phyloP scores from a whole-genome alignment of 2,797 vertebrate genomes.

The Peromyscus attwateri region DNA sequence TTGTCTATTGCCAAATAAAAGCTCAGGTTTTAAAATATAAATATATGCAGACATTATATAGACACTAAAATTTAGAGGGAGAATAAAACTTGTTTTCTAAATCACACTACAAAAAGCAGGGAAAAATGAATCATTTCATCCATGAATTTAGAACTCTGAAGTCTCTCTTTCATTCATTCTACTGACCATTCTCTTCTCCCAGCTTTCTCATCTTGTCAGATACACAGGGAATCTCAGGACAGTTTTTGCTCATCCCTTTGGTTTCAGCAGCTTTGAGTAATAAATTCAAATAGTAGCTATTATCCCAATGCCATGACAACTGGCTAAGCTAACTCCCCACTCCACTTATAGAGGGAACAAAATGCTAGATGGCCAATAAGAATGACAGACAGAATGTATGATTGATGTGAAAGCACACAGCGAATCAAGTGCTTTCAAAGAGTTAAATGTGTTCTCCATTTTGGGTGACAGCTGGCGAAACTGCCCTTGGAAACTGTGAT shows the following conservation, averaged over 20 bases:
- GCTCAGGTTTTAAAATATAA: neutral
- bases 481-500: slow-evolving; percentile 49
- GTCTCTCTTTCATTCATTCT: neutral
- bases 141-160: neutral
- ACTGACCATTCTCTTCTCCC: neutral
- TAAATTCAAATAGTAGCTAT: slow-evolving; percentile 22
- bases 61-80: neutral
- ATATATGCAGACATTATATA: neutral
- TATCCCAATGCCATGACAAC: neutral
- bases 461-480: slow-evolving; percentile 54
- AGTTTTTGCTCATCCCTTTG: neutral
- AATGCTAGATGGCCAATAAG: slow-evolving; percentile 30
- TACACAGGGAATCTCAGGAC: neutral
- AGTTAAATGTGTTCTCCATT: slow-evolving; percentile 55
- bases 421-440: slow-evolving; percentile 36
- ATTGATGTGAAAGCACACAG: neutral
- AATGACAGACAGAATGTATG: slow-evolving; percentile 4
- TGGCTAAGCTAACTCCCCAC: neutral
- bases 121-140: slow-evolving; percentile 9
- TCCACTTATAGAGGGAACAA: neutral
- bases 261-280: slow-evolving; percentile 14
- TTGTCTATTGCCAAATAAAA: neutral
- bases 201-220: neutral
- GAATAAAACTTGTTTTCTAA: neutral
- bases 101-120: neutral